phyloP scores from a whole-genome alignment of 2,888 invertebrate genomes.

The Troglohyphantes excavatus region DNA sequence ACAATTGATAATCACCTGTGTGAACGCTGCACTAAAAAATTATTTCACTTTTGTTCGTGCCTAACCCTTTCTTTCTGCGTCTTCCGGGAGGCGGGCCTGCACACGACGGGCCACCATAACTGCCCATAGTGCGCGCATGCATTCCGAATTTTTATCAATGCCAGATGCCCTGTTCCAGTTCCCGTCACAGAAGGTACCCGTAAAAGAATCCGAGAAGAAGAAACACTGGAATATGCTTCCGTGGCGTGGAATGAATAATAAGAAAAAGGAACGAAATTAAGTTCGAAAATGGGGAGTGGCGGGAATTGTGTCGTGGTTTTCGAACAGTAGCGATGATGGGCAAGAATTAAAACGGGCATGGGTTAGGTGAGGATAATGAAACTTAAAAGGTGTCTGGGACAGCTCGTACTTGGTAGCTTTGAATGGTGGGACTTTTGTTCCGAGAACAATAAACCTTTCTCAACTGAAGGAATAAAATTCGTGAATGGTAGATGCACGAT shows the following conservation, averaged over 20 bases:
- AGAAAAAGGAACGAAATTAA: neutral
- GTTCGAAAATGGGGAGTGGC: neutral
- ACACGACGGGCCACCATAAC: neutral
- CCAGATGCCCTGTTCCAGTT: neutral
- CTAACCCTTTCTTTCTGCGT: conserved; percentile 7
- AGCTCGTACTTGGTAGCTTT: neutral
- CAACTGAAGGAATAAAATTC: neutral
- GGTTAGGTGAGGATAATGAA: neutral
- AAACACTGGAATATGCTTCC: too few relatives aligned
- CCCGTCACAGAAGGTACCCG: neutral
- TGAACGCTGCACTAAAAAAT: conserved; percentile 19
- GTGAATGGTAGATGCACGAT: neutral
- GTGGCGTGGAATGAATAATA: too few relatives aligned
- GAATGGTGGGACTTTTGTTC: neutral
- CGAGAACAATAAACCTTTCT: neutral
- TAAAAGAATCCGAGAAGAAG: too few relatives aligned
- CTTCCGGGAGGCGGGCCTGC: conserved; percentile 42
- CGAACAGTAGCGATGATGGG: neutral
- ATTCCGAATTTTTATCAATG: conserved; percentile 9
- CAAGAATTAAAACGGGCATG: neutral
- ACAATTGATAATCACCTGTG: conserved; percentile 37
- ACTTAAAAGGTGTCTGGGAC: neutral
- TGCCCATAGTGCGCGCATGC: neutral
- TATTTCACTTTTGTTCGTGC: conserved; percentile 70
- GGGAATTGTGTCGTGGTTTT: neutral